These are phyloP conservation scores for Macrophya annulata DNA, from an alignment of 2,888 invertebrate genomes.

Conservation along the genomic window DNA sequence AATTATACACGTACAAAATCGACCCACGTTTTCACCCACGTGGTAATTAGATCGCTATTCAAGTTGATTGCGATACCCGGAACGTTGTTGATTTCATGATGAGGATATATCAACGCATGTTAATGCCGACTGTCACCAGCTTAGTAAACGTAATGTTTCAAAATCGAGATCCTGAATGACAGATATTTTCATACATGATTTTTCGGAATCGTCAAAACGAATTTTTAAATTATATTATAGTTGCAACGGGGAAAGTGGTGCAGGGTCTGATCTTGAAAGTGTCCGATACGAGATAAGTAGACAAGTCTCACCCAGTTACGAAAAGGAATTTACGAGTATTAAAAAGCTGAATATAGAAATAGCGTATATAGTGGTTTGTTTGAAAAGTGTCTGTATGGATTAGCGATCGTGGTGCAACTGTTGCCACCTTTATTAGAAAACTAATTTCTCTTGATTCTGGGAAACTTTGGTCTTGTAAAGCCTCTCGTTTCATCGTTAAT, in stretches of 20 bases:
- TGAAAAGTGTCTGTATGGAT: neutral
- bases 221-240: neutral
- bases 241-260: neutral
- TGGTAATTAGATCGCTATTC: neutral
- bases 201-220: neutral
- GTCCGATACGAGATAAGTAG: neutral
- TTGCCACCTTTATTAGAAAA: neutral
- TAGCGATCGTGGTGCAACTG: neutral
- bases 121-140: neutral
- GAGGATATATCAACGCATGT: neutral
- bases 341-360: neutral
- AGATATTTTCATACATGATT: neutral
- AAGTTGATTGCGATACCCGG: neutral
- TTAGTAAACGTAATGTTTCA: no score
- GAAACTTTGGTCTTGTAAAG: neutral
- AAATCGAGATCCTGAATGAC: neutral
- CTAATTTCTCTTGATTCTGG: slow-evolving; percentile 3
- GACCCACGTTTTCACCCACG: slow-evolving; percentile 21
- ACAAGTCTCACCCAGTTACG: neutral
- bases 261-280: neutral
- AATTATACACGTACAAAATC: neutral
- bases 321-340: neutral
- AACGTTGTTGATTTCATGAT: neutral
- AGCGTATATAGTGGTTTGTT: neutral
- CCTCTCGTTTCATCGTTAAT: neutral